Evolutionary conservation across 2,888 invertebrate species (phyloP), one percentile per base, ranked within the genome.

Genomic region (Drosophila austrosaltans): DNA sequence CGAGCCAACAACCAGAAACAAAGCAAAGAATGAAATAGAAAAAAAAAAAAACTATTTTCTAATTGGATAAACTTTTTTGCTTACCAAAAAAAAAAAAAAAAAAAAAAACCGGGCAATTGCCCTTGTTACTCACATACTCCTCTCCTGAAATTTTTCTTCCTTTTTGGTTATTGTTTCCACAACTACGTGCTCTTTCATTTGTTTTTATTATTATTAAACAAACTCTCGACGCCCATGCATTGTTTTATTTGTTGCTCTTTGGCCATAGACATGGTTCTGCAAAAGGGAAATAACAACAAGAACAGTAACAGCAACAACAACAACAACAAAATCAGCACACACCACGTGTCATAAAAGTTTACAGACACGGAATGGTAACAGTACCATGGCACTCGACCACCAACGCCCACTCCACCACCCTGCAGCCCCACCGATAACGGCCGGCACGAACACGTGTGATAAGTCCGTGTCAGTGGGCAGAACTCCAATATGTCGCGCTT

Each of bases 171-270:
- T 72, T 77, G 79, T 81, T 76, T 72, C 72, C 71, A 74, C 80
- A 82, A 82, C 83, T 82, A 82, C 88, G 87, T 86, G 88, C 86
- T 88, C 72, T 83, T 83, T 83, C 87, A 83, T 83, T 83, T 88
- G 89, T 88, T 83, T 86, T 83, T 88, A 88, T 88, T 82, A 88
- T 82, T 88, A 88, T 83, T 88, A 88, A 88, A 83, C 76, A 83
- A 48, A 86, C 81, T 83, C 83, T 85, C 70, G 76, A 73, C 77
- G 83, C 72, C 61, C 73, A 68, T 54, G 65, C 62, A 62, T 64
- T 74, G 40, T 58, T 63, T 67, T 86, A 83, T 76, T 78, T 76
- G 85, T 58, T 56, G 62, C 67, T 72, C 68, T 72, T 84, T 85
- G 84, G 25, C 48, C 72, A 74, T 80, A 69, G 60, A 77, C 60